Percentiles rank a stretch among this genome's conserved stretches.
Conservation (phyloP, 2,113 vertebrate genomes). For the Sorex araneus region DNA sequence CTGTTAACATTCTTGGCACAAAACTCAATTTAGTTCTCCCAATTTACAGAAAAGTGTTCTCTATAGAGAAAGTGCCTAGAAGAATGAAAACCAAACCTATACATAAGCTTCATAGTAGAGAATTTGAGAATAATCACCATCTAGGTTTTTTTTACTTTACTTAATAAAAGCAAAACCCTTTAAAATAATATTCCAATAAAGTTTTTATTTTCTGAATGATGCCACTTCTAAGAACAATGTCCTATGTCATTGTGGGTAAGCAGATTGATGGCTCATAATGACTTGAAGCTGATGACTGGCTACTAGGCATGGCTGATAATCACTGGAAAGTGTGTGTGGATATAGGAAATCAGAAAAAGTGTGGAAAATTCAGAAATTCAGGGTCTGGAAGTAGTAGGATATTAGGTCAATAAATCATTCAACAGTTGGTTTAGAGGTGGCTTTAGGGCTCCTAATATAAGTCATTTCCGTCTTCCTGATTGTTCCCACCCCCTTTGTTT, state of each 20-base stretch:
- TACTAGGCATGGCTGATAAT: background rate
- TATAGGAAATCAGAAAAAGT: background rate
- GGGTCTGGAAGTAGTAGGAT: background rate
- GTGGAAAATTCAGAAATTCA: background rate
- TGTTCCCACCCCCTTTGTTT: conserved; percentile 12
- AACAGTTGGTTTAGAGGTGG: background rate
- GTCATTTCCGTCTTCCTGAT: background rate
- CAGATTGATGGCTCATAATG: background rate
- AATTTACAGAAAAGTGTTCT: background rate
- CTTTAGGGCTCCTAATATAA: background rate
- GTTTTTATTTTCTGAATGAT: background rate
- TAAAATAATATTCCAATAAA: background rate
- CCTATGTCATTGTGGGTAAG: background rate
- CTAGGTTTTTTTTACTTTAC: background rate
- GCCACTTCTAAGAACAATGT: background rate
- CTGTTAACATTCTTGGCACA: background rate
- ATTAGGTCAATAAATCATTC: background rate
- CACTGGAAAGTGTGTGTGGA: background rate
- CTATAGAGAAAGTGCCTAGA: background rate
- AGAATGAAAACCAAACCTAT: conserved; percentile 10
- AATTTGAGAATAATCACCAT: background rate
- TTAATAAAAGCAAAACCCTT: background rate
- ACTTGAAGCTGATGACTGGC: background rate
- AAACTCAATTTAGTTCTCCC: background rate
- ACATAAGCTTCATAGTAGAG: background rate